Percentiles rank a stretch among this genome's conserved stretches.
Conservation (phyloP, 2,888 invertebrate species). For the Empis livida region DNA sequence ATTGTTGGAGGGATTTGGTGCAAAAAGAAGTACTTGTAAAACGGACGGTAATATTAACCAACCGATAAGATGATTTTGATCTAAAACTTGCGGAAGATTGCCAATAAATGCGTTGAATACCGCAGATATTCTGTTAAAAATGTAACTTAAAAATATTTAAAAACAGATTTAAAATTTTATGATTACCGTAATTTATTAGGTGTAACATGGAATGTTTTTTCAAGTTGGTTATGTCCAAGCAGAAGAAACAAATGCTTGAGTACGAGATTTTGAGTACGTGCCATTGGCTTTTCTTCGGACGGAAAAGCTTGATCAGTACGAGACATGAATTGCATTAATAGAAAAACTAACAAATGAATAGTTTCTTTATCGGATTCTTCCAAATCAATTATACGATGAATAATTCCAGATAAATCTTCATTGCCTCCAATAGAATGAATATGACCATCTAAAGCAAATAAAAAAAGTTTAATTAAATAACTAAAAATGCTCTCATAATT, state of each 20-base stretch:
- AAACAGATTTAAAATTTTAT: not conserved
- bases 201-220: constrained; percentile 82
- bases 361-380: constrained; percentile 95
- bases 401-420: constrained; percentile 61
- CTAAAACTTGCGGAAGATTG: constrained; percentile 85
- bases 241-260: constrained; percentile 82
- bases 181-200: constrained; percentile 67
- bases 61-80: constrained; percentile 92
- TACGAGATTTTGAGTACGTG: constrained; percentile 74
- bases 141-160: not conserved
- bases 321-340: constrained; percentile 95
- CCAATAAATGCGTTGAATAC: constrained; percentile 93
- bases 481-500: too few relatives aligned
- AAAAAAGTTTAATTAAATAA: too few relatives aligned
- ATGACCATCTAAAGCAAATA: constrained; percentile 51
- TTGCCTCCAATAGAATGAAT: constrained; percentile 80
- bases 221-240: constrained; percentile 83
- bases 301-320: constrained; percentile 70
- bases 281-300: constrained; percentile 69
- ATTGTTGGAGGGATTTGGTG: constrained; percentile 60
- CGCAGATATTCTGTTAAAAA: constrained; percentile 59
- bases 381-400: constrained; percentile 80
- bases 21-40: constrained; percentile 65
- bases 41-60: constrained; percentile 77
- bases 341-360: constrained; percentile 81